Conservation (phyloP, 1,140 invertebrate genomes). For the Bacillus rossius region DNA sequence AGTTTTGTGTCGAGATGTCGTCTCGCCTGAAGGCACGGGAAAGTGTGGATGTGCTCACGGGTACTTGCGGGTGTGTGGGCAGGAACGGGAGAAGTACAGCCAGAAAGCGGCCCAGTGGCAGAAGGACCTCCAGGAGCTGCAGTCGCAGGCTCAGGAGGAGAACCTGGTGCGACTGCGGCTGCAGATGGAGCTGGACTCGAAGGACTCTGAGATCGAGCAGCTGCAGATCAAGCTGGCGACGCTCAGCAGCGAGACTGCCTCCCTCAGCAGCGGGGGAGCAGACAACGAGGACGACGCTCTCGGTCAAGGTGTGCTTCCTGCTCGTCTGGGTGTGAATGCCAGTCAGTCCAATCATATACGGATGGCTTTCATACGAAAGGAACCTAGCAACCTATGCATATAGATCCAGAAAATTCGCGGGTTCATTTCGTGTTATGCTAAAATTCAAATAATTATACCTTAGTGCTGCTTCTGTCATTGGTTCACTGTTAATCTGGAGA, state of each 20-base stretch:
- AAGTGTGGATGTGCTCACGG: no score
- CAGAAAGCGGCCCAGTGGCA: constrained; percentile 78
- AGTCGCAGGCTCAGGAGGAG: constrained; percentile 60
- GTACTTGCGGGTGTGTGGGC: background rate
- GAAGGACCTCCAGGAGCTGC: constrained; percentile 81
- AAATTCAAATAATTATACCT: no score
- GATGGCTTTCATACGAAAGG: no score
- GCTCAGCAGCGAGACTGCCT: constrained; percentile 80
- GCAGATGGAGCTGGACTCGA: constrained; percentile 94
- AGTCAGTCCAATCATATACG: no score
- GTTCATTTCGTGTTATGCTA: no score
- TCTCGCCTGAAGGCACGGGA: no score
- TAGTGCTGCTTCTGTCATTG: no score
- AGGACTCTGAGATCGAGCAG: constrained; percentile 93
- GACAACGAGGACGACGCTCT: constrained; percentile 65
- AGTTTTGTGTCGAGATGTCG: no score
- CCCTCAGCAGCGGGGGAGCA: constrained; percentile 83
- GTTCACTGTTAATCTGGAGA: no score
- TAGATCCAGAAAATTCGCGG: no score
- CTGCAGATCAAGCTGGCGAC: constrained; percentile 74
- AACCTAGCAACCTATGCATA: no score
- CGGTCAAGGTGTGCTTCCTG: background rate
- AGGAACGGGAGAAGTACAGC: constrained; percentile 89
- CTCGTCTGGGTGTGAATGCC: no score
- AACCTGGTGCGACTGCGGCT: constrained; percentile 65